Conservation (phyloP, 1,140 invertebrate species). For the Amyelois transitella region DNA sequence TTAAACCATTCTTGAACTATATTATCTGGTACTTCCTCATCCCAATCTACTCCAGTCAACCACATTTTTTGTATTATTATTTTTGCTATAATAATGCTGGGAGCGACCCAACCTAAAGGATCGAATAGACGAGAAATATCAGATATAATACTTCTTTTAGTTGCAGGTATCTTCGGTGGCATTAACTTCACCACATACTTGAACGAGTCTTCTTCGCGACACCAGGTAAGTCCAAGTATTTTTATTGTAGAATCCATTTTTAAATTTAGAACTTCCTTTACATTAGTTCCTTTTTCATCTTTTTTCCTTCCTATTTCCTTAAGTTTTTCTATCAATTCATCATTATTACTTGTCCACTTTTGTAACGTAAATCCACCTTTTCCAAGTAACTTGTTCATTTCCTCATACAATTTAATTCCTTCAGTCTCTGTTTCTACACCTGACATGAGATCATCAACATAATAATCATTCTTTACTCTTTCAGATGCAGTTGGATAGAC, state of each 20-base stretch:
- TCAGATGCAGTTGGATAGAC: not conserved
- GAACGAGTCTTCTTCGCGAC: not conserved
- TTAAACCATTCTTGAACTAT: not conserved
- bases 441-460: not conserved
- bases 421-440: slow-evolving; percentile 1
- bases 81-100: not conserved
- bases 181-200: not conserved
- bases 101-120: not conserved
- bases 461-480: not conserved
- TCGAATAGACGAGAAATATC: slow-evolving; percentile 2
- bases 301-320: not conserved
- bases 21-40: not conserved
- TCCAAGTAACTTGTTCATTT: not conserved
- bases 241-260: slow-evolving; percentile 1
- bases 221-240: slow-evolving; percentile 1
- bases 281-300: not conserved
- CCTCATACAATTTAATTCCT: not conserved
- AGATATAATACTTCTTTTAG: slow-evolving; percentile 1
- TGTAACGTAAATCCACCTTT: not conserved
- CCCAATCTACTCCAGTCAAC: not conserved
- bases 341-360: not conserved
- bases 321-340: not conserved
- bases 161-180: not conserved
- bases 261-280: not conserved
- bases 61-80: not conserved